Evolutionary conservation across 2,113 vertebrate species (phyloP), one percentile per base, ranked within the genome.

Genomic region (Mixornis gularis): DNA sequence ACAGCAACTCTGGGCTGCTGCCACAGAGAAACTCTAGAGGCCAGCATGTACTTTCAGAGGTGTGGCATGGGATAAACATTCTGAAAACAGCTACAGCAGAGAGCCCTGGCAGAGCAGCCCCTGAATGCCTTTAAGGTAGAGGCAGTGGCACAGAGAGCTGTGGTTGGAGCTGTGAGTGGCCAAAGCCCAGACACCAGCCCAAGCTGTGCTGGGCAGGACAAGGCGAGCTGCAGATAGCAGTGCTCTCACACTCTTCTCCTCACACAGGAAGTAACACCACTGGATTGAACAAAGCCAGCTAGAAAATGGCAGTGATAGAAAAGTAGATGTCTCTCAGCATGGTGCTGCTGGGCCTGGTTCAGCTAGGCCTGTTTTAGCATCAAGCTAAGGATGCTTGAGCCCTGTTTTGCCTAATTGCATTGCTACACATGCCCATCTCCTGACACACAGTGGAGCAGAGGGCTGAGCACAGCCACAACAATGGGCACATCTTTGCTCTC

Each of bases 41-140:
- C 36, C 41, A 64, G 20, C 55, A 12, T 1, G 32, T 46, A 34
- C 68, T 18, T 71, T 40, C 70, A 41, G 44, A 9, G 5, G 18
- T 3, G 55, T 8, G 1, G 15, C 4, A 8, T 2, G 22, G 29
- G 19, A 44, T 4, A 3, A 51, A 15, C 5, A 6, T 29, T 32
- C 40, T 38, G 52, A 38, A 58, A 79, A 41, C 5, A 56, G 10
- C 65, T 48, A 8, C 9, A 22, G 27, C 52, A 36, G 40, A 36
- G 36, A 80, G 20, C 20, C 4, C 17, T 32, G 78, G 20, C 58
- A 79, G 53, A 40, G 58, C 53, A 77, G 32, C 41, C 21, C 58
- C 3, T 1, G 17, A 2, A 17, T 46, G 38, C 27, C 8, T 55
- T 56, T 70, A 6, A 6, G 43, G 25, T 0, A 58, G 46, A 3